Evolutionary conservation across 2,113 vertebrate genomes (phyloP).

Genomic region (Phasianus colchicus): DNA sequence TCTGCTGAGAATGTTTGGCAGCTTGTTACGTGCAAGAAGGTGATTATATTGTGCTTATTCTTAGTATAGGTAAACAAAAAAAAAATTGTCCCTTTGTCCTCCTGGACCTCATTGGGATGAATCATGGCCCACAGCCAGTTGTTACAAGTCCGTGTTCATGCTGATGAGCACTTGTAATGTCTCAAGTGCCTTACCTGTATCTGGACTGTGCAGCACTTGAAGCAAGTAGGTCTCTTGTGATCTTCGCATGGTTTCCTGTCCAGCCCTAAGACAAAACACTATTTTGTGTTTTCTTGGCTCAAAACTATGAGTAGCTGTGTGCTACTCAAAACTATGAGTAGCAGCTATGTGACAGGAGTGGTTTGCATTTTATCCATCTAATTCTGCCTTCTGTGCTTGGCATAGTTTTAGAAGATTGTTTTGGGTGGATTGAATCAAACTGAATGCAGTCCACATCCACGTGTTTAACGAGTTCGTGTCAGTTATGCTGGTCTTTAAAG

Average conservation of each 20-base stretch:
- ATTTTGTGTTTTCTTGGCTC: background rate
- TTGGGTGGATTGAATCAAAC: background rate
- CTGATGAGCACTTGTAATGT: background rate
- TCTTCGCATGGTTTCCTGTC: background rate
- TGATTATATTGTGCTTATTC: background rate
- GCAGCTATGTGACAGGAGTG: rapidly evolving
- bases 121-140: background rate
- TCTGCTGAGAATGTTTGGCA: background rate
- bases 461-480: background rate
- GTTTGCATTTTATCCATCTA: background rate
- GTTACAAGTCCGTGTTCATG: rapidly evolving
- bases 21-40: background rate
- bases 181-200: background rate
- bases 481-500: background rate
- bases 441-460: rapidly evolving
- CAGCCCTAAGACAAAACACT: background rate
- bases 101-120: background rate
- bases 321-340: background rate
- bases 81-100: background rate
- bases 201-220: background rate
- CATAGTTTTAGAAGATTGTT: background rate
- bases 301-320: background rate
- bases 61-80: background rate
- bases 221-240: rapidly evolving
- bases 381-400: background rate